Evolutionary conservation across 2,113 vertebrate species (phyloP).

Genomic region (Aphyosemion australe): DNA sequence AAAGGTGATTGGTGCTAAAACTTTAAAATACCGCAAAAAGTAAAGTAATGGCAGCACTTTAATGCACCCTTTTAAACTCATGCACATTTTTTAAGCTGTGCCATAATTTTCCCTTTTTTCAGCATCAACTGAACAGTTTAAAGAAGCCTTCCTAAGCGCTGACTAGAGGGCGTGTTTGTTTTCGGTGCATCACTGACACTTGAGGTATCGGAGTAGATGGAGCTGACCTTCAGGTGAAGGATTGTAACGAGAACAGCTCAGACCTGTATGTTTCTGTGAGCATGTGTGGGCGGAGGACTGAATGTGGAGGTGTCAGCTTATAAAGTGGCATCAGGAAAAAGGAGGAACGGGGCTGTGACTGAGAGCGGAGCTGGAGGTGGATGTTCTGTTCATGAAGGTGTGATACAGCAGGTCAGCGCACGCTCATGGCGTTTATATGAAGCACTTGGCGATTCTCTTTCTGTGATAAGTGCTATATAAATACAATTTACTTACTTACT

Average conservation of each 20-base stretch:
- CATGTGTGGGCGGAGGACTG: background rate
- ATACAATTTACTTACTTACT: too few relatives aligned
- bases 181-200: conserved; percentile 13
- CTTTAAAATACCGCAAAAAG: too few relatives aligned
- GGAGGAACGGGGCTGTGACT: background rate
- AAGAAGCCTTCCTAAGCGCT: background rate
- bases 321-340: background rate
- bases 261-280: background rate
- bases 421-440: background rate
- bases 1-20: too few relatives aligned
- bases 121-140: conserved; percentile 4
- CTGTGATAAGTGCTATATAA: too few relatives aligned
- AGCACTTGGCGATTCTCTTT: too few relatives aligned
- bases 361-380: conserved; percentile 18
- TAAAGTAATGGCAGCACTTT: too few relatives aligned
- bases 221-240: conserved; percentile 32
- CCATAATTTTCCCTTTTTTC: background rate
- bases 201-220: background rate
- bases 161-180: background rate
- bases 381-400: background rate
- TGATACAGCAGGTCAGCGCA: background rate
- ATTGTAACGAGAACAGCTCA: conserved; percentile 17
- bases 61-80: too few relatives aligned
- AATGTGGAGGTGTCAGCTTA: conserved; percentile 3
- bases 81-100: too few relatives aligned